Evolutionary conservation across 2,888 invertebrate genomes (phyloP).

Genomic region (Iselma pallidipennis): DNA sequence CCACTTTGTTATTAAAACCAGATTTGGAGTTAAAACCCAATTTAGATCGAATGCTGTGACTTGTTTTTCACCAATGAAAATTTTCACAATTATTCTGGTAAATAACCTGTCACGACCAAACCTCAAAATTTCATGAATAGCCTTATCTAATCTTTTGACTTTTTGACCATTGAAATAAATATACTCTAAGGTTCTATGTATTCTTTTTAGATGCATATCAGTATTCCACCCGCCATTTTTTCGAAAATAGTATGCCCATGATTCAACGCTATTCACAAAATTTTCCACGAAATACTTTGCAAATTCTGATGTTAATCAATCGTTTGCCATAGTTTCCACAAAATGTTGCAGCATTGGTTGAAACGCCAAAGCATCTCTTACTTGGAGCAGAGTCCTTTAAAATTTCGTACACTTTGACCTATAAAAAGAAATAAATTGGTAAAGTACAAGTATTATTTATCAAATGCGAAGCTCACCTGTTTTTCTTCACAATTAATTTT

Average conservation of each 20-base stretch:
- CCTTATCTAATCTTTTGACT: conserved; percentile 29
- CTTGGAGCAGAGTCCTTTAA: no score
- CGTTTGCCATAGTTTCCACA: no score
- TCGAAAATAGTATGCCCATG: conserved; percentile 30
- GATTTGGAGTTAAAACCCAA: neutral
- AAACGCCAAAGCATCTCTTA: no score
- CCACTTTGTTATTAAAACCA: neutral
- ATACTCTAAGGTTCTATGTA: conserved; percentile 31
- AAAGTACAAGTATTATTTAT: no score
- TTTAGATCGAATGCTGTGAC: neutral
- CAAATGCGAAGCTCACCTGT: no score
- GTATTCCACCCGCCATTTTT: conserved; percentile 28
- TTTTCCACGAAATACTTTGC: no score
- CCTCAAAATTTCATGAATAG: conserved; percentile 20
- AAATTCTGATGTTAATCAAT: no score
- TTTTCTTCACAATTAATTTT: no score
- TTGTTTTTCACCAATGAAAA: neutral
- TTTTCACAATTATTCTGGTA: conserved; percentile 16
- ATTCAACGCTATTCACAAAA: neutral
- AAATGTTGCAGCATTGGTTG: no score
- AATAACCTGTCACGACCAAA: conserved; percentile 24
- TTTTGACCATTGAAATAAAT: conserved; percentile 30
- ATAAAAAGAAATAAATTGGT: no score
- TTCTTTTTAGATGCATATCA: conserved; percentile 32
- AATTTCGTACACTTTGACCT: no score